Conservation (phyloP, 2,113 vertebrate genomes). For the Zeus faber region DNA sequence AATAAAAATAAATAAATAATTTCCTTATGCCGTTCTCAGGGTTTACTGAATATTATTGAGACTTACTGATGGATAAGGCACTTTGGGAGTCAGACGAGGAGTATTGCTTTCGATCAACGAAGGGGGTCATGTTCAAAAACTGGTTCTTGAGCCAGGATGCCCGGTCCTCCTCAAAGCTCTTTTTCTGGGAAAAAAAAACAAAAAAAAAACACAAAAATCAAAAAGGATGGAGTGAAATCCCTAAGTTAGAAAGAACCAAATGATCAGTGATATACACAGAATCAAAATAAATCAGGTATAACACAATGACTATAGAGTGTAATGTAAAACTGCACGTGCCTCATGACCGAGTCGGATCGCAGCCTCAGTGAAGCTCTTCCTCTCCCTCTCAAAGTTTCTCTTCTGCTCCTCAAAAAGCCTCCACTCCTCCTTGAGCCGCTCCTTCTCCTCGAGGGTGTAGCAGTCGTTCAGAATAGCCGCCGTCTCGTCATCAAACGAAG, state of each 20-base stretch:
- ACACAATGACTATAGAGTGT: too few species aligned
- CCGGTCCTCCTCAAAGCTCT: conserved; percentile 90
- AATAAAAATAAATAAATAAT: too few species aligned
- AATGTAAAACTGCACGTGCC: too few species aligned
- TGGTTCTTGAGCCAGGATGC: conserved; percentile 92
- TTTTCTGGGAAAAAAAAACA: conserved; percentile 75
- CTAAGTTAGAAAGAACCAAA: too few species aligned
- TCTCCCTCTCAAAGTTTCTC: conserved; percentile 92
- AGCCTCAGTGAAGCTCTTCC: conserved; percentile 93
- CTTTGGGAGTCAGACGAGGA: conserved; percentile 80
- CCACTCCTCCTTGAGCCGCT: conserved; percentile 94
- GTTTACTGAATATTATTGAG: too few species aligned
- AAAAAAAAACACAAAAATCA: background rate
- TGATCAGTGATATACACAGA: too few species aligned
- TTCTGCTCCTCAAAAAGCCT: conserved; percentile 90
- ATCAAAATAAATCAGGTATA: too few species aligned
- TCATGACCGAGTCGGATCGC: conserved; percentile 93
- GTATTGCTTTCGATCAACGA: conserved; percentile 80
- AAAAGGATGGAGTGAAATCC: background rate
- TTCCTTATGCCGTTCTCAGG: too few species aligned
- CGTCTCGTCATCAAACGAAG: conserved; percentile 88
- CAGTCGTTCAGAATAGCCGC: conserved; percentile 86
- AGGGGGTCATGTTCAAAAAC: conserved; percentile 91
- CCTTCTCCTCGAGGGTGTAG: conserved; percentile 92
- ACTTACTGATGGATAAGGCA: conserved; percentile 87